Evolutionary conservation across 2,113 vertebrate genomes (phyloP).

Genomic region (Ursus arctos): DNA sequence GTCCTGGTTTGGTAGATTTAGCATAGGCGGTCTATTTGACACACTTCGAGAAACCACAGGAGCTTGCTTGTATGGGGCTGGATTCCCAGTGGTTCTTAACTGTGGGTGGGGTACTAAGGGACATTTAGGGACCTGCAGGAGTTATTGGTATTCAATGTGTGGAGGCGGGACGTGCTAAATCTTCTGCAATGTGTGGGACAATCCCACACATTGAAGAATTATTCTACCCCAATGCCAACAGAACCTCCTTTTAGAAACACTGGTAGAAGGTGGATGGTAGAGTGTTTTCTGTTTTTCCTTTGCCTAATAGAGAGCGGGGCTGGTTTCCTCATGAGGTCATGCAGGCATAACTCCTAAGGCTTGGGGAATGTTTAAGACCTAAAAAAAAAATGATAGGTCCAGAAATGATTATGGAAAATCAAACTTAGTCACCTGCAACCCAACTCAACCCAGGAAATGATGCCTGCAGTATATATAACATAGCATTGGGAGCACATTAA

Average conservation of each 20-base stretch:
- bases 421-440: neutral
- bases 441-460: neutral
- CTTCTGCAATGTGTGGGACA: neutral
- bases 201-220: neutral
- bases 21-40: neutral
- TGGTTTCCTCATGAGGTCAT: neutral
- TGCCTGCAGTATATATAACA: neutral
- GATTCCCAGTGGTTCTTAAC: slow-evolving; percentile 8
- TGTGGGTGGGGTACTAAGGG: neutral
- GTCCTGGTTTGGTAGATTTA: neutral
- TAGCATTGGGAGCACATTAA: neutral
- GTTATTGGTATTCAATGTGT: neutral
- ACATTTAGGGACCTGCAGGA: neutral
- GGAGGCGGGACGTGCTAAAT: neutral
- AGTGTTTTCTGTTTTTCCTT: slow-evolving; percentile 19
- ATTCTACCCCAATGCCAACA: neutral
- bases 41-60: neutral
- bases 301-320: neutral
- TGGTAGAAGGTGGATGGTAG: neutral
- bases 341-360: neutral
- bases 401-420: neutral
- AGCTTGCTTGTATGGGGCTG: neutral
- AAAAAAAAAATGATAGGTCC: neutral
- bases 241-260: slow-evolving; percentile 39
- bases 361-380: slow-evolving; percentile 15